A percentile compares a stretch with the other conserved stretches of the same genome.
phyloP scores from a whole-genome alignment of 1,140 invertebrate species.

The Panonychus citri region DNA sequence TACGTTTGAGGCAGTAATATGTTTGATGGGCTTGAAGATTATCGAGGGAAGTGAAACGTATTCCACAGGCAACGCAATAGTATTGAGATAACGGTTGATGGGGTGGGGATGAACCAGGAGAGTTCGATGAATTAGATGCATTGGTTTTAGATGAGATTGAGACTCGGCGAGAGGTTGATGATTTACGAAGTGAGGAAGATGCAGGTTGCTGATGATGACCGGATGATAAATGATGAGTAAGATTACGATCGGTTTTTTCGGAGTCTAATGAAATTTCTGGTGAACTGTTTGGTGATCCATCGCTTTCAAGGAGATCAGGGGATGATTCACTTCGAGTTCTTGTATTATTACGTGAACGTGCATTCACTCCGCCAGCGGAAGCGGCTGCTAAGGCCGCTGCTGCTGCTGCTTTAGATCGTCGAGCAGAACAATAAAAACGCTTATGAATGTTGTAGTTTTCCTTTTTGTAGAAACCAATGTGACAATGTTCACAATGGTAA shows the following conservation, averaged over 20 bases:
- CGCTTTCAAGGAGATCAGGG: neutral
- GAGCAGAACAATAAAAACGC: slow-evolving; percentile 60
- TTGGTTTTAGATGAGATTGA: neutral
- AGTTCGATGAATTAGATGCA: neutral
- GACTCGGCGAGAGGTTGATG: neutral
- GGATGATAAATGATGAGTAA: too few relatives aligned
- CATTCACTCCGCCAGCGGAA: neutral
- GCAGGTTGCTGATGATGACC: neutral
- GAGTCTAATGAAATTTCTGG: neutral
- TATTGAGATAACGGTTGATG: slow-evolving; percentile 23
- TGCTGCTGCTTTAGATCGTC: neutral
- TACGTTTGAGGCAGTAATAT: slow-evolving; percentile 65
- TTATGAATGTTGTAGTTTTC: slow-evolving; percentile 87
- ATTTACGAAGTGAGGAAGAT: neutral
- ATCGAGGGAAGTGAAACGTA: slow-evolving; percentile 76
- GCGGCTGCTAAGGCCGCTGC: neutral
- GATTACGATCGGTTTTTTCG: neutral
- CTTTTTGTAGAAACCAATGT: slow-evolving; percentile 85
- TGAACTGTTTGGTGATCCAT: neutral
- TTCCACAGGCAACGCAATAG: slow-evolving; percentile 73
- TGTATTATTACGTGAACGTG: neutral
- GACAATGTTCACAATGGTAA: slow-evolving; percentile 79
- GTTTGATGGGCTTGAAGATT: slow-evolving; percentile 79
- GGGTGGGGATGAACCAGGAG: slow-evolving; percentile 8
- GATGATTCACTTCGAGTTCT: neutral